These are phyloP conservation scores for Thomomys bottae DNA, from an alignment of 2,113 vertebrate species.

Conservation along the genomic window DNA sequence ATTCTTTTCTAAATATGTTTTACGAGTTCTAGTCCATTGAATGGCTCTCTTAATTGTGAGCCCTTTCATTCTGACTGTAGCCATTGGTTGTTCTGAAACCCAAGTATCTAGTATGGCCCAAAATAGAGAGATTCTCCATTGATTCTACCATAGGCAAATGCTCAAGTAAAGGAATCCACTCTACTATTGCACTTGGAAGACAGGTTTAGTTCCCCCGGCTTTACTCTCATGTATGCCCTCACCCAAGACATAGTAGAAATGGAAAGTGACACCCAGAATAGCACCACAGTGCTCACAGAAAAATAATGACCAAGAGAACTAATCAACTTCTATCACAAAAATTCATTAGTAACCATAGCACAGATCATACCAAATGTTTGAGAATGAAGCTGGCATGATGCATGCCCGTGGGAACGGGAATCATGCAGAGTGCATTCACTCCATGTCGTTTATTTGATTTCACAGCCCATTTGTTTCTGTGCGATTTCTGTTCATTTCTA, in stretches of 20 bases:
- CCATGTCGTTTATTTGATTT: not conserved
- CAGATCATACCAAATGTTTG: not conserved
- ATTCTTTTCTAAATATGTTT: slow-evolving; percentile 1
- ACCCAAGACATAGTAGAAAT: not conserved
- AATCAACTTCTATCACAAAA: no score
- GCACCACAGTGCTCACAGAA: not conserved
- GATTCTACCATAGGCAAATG: not conserved
- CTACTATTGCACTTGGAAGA: fast-evolving
- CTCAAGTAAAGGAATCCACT: not conserved
- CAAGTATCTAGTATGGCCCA: not conserved
- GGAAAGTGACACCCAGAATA: not conserved
- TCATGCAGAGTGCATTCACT: not conserved
- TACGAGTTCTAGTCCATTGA: not conserved
- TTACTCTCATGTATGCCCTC: not conserved
- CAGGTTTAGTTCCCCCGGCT: not conserved
- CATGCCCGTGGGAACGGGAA: not conserved
- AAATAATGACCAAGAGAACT: no score
- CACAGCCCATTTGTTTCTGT: not conserved
- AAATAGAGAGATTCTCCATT: not conserved
- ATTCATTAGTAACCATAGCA: not conserved
- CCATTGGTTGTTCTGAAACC: not conserved
- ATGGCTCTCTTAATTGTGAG: not conserved
- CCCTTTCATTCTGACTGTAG: not conserved
- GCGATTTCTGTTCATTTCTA: not conserved
- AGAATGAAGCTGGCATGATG: not conserved